These are phyloP conservation scores for Camponotus fellah DNA, from an alignment of 2,888 invertebrate genomes.

Conservation along the genomic window DNA sequence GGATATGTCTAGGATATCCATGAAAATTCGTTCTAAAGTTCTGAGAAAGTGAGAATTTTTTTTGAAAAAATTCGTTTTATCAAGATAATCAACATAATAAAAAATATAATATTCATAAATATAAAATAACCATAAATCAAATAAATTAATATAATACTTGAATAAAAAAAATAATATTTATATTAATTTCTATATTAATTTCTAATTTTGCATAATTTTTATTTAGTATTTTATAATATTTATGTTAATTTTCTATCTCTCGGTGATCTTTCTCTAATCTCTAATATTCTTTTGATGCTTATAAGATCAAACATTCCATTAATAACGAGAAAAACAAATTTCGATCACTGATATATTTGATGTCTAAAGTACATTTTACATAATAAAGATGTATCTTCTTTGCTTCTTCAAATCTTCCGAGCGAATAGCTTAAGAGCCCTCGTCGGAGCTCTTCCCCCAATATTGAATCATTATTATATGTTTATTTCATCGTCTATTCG, in stretches of 20 bases:
- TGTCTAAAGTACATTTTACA: neutral
- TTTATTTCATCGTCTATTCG: slow-evolving; percentile 41
- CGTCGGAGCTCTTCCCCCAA: slow-evolving; percentile 13
- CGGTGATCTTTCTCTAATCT: neutral
- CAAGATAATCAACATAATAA: neutral
- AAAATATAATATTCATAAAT: neutral
- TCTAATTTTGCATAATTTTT: no score
- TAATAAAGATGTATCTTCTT: slow-evolving; percentile 23
- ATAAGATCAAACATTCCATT: slow-evolving; percentile 6
- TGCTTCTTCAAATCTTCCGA: slow-evolving; percentile 14
- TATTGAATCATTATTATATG: slow-evolving; percentile 50
- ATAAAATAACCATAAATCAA: neutral
- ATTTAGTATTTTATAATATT: neutral
- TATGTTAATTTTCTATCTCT: neutral
- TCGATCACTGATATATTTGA: neutral
- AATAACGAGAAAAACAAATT: slow-evolving; percentile 26
- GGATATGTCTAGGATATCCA: no score
- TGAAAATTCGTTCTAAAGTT: neutral
- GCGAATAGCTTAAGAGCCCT: slow-evolving; percentile 15
- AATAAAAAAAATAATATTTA: neutral
- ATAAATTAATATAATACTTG: neutral
- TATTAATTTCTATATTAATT: no score
- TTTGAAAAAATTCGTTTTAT: neutral
- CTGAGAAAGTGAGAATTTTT: neutral
- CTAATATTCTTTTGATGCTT: neutral